Base-by-base conservation (phyloP, 2,113 vertebrate genomes). In the Camelus bactrianus region DNA sequence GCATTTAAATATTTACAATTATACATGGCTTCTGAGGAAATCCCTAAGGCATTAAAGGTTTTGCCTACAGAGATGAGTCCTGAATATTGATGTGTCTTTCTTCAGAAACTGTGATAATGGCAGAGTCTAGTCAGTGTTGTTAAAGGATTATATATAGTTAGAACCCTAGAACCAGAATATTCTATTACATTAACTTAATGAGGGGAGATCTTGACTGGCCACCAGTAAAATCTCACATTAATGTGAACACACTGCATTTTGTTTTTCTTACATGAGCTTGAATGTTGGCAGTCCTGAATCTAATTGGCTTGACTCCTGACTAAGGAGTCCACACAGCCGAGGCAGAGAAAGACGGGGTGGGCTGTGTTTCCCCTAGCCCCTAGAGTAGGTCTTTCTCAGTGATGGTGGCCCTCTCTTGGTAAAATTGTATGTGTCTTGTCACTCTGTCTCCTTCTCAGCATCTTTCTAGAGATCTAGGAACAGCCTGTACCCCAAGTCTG, bases 31-130 rank as follows among this genome's bases (percentile, higher is more conserved):
- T 95, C 81, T 84, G 58, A 80, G 93, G 52, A 77, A 94, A 87
- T 96, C 62, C 48, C 77, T 64, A 93, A 95, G 85, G 56, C 77
- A 73, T 24, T 32, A 83, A 79, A 92, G 16, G 26, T 89, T 94
- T 85, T 92, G 35, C 82, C 65, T 72, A 14, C 35, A 62, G 56
- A 86, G 20, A 64, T 56, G 67, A 76, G 79, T 69, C 60, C 14
- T 94, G 62, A 86, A 38, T 81, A 85, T 20, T 20, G 42, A 84
- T 81, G 72, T 65, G 22, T 69, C 10, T 82, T 85, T 35, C 60
- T 64, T 65, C 9, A 38, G 94, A 35, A 58, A 50, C 32, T 7
- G 56, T 50, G 93, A 62, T 30, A n/a, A 48, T 15, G 5, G 22
- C 19, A 16, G 38, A 76, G 38, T 22, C 24, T 19, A 16, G 32